Base-by-base conservation (phyloP, 2,888 invertebrate genomes). In the Morpho deidamia region DNA sequence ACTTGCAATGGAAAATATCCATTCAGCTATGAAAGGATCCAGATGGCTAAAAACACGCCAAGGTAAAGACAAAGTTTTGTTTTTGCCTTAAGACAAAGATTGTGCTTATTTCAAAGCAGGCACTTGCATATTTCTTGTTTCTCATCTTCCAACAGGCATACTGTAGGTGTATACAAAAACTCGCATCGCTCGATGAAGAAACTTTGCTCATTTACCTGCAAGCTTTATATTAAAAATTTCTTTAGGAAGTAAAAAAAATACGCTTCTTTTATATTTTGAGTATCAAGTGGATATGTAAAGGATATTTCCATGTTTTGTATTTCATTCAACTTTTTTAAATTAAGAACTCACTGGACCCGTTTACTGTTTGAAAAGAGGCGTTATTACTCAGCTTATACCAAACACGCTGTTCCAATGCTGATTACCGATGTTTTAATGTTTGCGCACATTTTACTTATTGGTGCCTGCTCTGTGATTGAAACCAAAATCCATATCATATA, bases 151-250 rank as follows among this genome's bases (percentile, higher is more conserved):
- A 54, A 57, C 50, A 51, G 57, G 54, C 57, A 57, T 49, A 49
- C 54, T 57, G 54, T 57, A 54, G 51, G 51, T 48, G 54, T 54
- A 56, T 46, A 57, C 54, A 57, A 57, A 56, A 54, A 57, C 54
- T 54, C 57, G 41, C 54, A 57, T 57, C 57, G 54, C 54, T 54
- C 57, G 57, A 54, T 57, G 57, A 54, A 51, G 57, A 57, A 57
- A 57, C 57, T 57, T 57, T 57, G 56, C 57, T 57, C 57, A 57
- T 57, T 54, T 57, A 57, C 57, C 46, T 54, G 57, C 51, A 51
- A 57, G 57, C 57, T 57, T 54, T 54, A 54, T 57, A 57, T 57
- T 57, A 57, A 54, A 57, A 57, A 33, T 51, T 51, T 54, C 48
- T 42, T 50, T 42, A 53, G 37, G 50, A 39, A 43, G 44, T 39